A percentile compares a stretch with the other conserved stretches of the same genome.
phyloP scores from a whole-genome alignment of 2,113 vertebrate genomes.

The Asarcornis scutulata region DNA sequence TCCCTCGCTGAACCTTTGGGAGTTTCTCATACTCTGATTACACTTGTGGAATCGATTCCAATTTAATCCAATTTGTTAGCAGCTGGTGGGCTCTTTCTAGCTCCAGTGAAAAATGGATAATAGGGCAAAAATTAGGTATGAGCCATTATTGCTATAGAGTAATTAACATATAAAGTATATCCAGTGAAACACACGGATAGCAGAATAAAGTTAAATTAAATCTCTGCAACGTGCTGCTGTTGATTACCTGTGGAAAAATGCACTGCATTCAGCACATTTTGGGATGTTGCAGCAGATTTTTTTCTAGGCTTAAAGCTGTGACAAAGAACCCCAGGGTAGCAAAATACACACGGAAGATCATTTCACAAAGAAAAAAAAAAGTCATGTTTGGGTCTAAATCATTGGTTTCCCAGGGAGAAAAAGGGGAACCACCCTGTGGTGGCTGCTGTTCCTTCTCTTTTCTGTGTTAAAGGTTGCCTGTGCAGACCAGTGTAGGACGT shows the following conservation, averaged over 20 bases:
- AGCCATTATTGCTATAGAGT: background rate
- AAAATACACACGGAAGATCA: background rate
- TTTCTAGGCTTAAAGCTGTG: background rate
- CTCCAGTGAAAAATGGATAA: background rate
- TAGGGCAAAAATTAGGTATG: background rate
- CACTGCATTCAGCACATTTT: background rate
- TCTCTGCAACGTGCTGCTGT: background rate
- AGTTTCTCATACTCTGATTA: background rate
- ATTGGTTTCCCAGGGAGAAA: background rate
- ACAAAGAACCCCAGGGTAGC: background rate
- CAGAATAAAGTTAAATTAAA: background rate
- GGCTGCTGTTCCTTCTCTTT: background rate
- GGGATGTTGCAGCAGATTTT: background rate
- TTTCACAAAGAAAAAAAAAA: background rate
- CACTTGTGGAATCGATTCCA: background rate
- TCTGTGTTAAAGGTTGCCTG: background rate
- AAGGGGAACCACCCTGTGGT: rapidly evolving
- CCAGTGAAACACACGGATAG: background rate
- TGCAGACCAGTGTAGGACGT: background rate
- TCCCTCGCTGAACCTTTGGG: background rate
- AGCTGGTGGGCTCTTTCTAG: background rate
- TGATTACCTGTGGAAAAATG: background rate
- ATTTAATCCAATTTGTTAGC: background rate
- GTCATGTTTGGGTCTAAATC: background rate
- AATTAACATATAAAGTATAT: background rate